Evolutionary conservation across 2,888 invertebrate genomes (phyloP).

Genomic region (Caradrina clavipalpis): DNA sequence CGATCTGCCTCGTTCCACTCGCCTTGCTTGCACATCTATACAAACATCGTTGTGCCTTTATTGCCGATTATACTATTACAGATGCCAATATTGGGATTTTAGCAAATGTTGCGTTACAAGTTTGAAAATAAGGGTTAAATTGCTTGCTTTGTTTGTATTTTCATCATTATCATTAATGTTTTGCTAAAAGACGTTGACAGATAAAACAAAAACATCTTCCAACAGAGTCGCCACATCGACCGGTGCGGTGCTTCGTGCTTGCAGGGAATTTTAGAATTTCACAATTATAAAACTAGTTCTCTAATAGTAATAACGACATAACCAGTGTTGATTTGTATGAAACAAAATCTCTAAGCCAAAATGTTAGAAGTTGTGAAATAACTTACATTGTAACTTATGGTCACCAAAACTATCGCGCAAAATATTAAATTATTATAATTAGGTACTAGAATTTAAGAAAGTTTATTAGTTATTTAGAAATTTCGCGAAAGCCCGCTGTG

Average conservation of each 20-base stretch:
- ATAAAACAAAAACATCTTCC: background rate
- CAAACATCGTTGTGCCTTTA: constrained; percentile 50
- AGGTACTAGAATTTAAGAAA: constrained; percentile 3
- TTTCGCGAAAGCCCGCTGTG: background rate
- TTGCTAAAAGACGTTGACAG: background rate
- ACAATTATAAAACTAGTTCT: background rate
- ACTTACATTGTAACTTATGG: constrained; percentile 9
- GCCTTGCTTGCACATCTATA: constrained; percentile 61
- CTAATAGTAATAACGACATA: too few relatives aligned
- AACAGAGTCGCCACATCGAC: background rate
- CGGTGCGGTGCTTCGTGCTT: background rate
- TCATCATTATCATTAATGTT: background rate
- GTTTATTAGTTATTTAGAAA: constrained; percentile 18
- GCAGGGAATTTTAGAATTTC: too few relatives aligned
- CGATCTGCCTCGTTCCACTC: constrained; percentile 71
- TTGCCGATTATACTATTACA: constrained; percentile 50
- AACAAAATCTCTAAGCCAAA: background rate
- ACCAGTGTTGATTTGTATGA: background rate
- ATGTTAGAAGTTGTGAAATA: background rate
- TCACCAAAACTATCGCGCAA: background rate
- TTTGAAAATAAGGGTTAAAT: background rate
- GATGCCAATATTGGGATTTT: constrained; percentile 11
- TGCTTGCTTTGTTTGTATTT: background rate
- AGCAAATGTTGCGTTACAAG: background rate
- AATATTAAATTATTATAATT: background rate